Evolutionary conservation across 2,797 vertebrate genomes (phyloP).

Genomic region (Hafferia zeledoni): DNA sequence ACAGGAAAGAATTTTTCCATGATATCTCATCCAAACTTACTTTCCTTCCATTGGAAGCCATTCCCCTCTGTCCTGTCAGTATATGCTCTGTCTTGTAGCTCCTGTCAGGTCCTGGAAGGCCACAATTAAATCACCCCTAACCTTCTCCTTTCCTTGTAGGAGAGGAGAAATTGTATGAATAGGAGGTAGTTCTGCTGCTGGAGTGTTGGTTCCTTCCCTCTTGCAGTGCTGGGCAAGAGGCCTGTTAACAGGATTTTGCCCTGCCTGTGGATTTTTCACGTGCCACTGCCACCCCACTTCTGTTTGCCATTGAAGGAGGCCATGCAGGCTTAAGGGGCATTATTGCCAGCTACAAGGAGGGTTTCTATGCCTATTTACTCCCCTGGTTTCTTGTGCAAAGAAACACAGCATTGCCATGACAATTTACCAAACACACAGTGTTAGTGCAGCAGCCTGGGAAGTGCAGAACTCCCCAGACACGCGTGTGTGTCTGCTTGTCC

Average conservation of each 20-base stretch:
- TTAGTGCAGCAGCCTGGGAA: background rate
- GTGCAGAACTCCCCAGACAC: background rate
- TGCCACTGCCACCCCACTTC: background rate
- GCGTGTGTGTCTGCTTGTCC: background rate
- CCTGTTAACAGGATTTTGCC: slow-evolving; percentile 3
- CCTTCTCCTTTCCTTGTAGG: accelerated
- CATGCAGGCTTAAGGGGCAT: background rate
- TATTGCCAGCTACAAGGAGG: slow-evolving; percentile 1
- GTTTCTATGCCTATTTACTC: slow-evolving; percentile 35
- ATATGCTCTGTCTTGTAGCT: too few species aligned
- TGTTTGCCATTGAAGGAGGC: background rate
- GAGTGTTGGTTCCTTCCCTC: background rate
- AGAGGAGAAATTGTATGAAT: accelerated
- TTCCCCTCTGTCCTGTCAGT: background rate
- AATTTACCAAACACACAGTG: background rate
- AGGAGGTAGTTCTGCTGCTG: background rate
- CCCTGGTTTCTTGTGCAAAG: slow-evolving; percentile 10
- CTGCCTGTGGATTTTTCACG: background rate
- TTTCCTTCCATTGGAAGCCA: accelerated
- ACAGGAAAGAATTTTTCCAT: accelerated
- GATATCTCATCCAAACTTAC: accelerated
- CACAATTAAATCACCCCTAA: accelerated
- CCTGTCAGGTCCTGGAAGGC: background rate
- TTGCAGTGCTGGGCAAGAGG: background rate
- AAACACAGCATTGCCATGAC: background rate